These are phyloP conservation scores for Brachylomia viminalis DNA, from an alignment of 2,888 invertebrate genomes.

Conservation along the genomic window DNA sequence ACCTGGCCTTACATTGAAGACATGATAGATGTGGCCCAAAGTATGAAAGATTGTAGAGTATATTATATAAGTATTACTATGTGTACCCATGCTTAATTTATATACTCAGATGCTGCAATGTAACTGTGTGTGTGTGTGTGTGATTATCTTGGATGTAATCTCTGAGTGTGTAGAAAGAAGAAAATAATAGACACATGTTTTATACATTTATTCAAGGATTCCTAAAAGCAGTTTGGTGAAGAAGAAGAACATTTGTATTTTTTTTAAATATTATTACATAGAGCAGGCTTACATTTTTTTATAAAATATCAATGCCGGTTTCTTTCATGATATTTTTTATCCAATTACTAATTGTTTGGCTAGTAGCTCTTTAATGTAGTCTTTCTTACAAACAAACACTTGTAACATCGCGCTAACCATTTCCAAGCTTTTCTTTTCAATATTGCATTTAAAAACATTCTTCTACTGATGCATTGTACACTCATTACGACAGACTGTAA, in stretches of 20 bases:
- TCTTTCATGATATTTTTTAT: no score
- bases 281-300: no score
- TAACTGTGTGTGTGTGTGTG: neutral
- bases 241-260: neutral
- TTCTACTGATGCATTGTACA: no score
- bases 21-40: neutral
- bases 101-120: neutral
- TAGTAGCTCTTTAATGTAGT: no score
- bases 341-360: no score
- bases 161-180: neutral
- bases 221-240: conserved; percentile 2
- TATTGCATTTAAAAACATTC: no score
- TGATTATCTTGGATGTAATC: neutral
- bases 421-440: no score
- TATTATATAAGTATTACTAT: neutral
- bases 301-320: no score
- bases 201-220: neutral
- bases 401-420: no score
- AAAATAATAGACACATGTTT: neutral
- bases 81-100: no score
- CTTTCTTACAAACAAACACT: no score
- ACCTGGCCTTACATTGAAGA: neutral
- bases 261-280: neutral
- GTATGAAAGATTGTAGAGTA: neutral
- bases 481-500: no score